phyloP scores from a whole-genome alignment of 2,797 vertebrate genomes.

The Falco biarmicus region DNA sequence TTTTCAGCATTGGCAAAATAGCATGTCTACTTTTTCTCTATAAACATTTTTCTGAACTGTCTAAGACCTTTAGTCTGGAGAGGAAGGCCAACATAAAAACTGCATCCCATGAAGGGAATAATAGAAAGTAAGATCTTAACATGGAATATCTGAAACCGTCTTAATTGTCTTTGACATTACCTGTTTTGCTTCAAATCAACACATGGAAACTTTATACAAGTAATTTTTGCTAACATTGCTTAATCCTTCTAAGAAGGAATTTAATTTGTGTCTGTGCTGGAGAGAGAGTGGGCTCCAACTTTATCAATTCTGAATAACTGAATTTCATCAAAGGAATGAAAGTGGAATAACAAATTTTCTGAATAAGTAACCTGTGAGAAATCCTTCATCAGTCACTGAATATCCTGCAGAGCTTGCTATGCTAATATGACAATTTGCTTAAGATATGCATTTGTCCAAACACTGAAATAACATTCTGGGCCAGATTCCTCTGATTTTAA shows the following conservation, averaged over 20 bases:
- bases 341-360: background rate
- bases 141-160: background rate
- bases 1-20: background rate
- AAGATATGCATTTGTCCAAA: background rate
- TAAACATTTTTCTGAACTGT: background rate
- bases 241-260: background rate
- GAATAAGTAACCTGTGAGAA: constrained; percentile 14
- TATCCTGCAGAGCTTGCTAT: background rate
- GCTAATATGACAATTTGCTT: background rate
- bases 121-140: background rate
- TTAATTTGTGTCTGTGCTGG: background rate
- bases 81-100: background rate
- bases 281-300: background rate
- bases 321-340: background rate
- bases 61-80: background rate
- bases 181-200: constrained; percentile 7
- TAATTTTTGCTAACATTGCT: background rate
- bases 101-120: background rate
- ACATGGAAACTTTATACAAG: background rate
- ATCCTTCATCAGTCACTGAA: background rate
- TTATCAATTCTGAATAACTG: background rate
- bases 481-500: background rate
- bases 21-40: background rate
- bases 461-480: background rate
- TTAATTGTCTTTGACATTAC: background rate